Evolutionary conservation across 2,888 invertebrate species (phyloP).

Genomic region (Callyntrura guangdongensis): DNA sequence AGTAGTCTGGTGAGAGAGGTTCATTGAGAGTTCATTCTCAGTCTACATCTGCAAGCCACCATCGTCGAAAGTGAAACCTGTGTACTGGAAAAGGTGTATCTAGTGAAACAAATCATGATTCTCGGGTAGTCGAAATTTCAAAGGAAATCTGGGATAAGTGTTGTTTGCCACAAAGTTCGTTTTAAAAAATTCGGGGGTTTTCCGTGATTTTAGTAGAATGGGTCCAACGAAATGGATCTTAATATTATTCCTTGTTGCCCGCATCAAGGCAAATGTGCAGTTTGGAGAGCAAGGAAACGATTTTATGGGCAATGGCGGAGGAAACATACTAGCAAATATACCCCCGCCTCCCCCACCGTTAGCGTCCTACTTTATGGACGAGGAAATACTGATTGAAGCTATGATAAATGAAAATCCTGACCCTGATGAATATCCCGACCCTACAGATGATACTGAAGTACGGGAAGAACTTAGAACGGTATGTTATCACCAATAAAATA

Average conservation of each 20-base stretch:
- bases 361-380: slow-evolving; percentile 50
- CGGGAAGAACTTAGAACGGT: neutral
- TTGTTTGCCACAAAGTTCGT: neutral
- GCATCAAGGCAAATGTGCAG: slow-evolving; percentile 19
- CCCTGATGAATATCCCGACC: slow-evolving; percentile 63
- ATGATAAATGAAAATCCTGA: slow-evolving; percentile 56
- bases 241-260: slow-evolving; percentile 73
- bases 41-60: slow-evolving; percentile 36
- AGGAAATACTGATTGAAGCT: slow-evolving; percentile 10
- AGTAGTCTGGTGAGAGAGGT: slow-evolving; percentile 2
- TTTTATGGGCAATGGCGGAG: neutral
- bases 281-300: slow-evolving; percentile 65
- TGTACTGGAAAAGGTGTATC: neutral
- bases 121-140: neutral
- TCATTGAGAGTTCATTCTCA: slow-evolving; percentile 51
- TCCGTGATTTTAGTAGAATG: slow-evolving; percentile 45
- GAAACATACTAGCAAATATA: neutral
- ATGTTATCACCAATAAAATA: neutral
- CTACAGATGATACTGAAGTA: slow-evolving; percentile 15
- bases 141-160: neutral
- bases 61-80: slow-evolving; percentile 20
- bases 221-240: slow-evolving; percentile 53
- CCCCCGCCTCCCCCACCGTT: slow-evolving; percentile 51
- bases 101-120: neutral
- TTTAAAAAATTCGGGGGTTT: slow-evolving; percentile 16